Evolutionary conservation across 2,888 invertebrate genomes (phyloP), one percentile per base, ranked within the genome.

Genomic region (Zygogramma bicolorata): DNA sequence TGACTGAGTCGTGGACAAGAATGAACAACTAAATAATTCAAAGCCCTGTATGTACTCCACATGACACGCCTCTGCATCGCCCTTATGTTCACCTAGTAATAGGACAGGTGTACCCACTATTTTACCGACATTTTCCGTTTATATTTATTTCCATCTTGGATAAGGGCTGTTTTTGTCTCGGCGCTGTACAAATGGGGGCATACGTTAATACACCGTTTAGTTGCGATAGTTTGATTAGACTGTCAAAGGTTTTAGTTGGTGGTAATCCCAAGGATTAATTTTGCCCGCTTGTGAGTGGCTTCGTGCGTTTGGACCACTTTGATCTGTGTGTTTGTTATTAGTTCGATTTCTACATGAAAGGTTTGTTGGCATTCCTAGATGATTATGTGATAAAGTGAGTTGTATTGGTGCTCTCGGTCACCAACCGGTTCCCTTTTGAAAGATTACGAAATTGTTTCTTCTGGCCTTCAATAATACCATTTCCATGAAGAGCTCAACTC

Each of bases 51-150:
- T 53, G 18, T 22, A 15, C 6, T 13, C 46, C 27, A 1, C 10
- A 15, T 20, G 40, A 42, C 7, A 58, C 57, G 38, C 66, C 42
- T 2, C 57, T 27, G 25, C 59, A 60, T 59, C 3, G 15, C 62
- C 75, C 75, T 75, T 69, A 77, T 71, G 59, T 53, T 38, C 13
- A 34, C 46, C 65, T 46, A 53, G 40, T 59, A 18, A 60, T 61
- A 58, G 62, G 75, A 82, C 83, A 83, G 82, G 82, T 83, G 83
- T 77, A 73, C n/a, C n/a, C n/a, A n/a, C 70, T 75, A 70, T 70
- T 72, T 75, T 68, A 71, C 66, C 71, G 65, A 65, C 58, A 73
- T 69, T 79, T 76, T 63, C 59, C 76, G 77, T 78, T 79, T 76
- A 73, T 78, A 61, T 78, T 79, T 80, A 77, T 77, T 72, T 69